Evolutionary conservation across 1,140 invertebrate species (phyloP).

Genomic region (Leptinotarsa undecemlineata): DNA sequence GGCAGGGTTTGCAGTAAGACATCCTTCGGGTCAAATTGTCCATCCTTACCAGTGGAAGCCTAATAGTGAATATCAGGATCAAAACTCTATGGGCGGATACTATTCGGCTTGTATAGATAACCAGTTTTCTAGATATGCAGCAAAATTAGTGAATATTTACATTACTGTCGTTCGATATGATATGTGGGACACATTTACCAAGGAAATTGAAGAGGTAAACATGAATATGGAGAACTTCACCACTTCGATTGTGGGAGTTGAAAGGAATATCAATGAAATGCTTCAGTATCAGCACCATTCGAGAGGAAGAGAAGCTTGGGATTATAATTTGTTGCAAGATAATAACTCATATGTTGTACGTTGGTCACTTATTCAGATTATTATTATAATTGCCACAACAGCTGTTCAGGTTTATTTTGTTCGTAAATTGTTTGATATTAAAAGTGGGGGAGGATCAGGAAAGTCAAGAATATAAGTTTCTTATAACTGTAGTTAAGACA

Average conservation of each 20-base stretch:
- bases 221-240: constrained; percentile 91
- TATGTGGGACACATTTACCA: constrained; percentile 89
- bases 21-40: constrained; percentile 81
- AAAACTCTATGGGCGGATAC: constrained; percentile 76
- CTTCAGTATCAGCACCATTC: constrained; percentile 80
- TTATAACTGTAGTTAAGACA: background rate
- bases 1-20: constrained; percentile 87
- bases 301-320: constrained; percentile 75
- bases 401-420: constrained; percentile 86
- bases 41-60: constrained; percentile 89
- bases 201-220: constrained; percentile 86
- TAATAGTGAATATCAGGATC: constrained; percentile 85
- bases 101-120: constrained; percentile 96
- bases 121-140: constrained; percentile 89
- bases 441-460: constrained; percentile 65
- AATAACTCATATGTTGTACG: constrained; percentile 85
- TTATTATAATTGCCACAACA: constrained; percentile 78
- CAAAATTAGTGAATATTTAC: constrained; percentile 91
- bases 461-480: constrained; percentile 51
- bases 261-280: constrained; percentile 85
- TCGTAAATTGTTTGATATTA: constrained; percentile 82
- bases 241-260: constrained; percentile 72
- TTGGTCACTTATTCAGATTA: constrained; percentile 85
- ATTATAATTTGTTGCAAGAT: constrained; percentile 78
- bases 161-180: constrained; percentile 92